These are phyloP conservation scores for Coccyzus lansbergi DNA, from an alignment of 2,797 vertebrate species.

Conservation along the genomic window DNA sequence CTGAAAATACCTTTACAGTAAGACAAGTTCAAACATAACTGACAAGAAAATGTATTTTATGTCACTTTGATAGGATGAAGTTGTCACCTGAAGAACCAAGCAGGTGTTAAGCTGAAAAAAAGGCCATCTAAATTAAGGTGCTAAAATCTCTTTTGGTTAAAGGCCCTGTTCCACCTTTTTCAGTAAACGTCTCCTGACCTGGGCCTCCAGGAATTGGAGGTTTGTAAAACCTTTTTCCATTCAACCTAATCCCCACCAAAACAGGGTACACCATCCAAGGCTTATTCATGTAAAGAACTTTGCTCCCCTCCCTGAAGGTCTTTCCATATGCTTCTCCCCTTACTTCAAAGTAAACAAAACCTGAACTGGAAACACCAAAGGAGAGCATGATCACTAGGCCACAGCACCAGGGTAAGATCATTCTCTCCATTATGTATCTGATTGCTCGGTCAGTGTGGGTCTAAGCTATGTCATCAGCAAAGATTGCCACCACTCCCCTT, in stretches of 20 bases:
- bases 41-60: constrained; percentile 49
- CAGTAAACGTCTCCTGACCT: neutral
- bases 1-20: constrained; percentile 26
- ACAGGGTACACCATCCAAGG: no score
- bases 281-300: neutral
- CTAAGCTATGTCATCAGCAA: neutral
- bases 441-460: rapidly evolving
- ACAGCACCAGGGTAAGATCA: neutral
- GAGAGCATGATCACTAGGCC: rapidly evolving
- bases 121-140: neutral
- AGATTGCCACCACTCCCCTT: neutral
- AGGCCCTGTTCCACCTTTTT: neutral
- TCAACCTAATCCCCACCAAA: neutral
- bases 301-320: rapidly evolving
- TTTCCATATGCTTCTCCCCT: rapidly evolving
- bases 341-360: neutral
- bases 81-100: constrained; percentile 31
- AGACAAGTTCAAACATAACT: constrained; percentile 54
- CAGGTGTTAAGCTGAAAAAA: constrained; percentile 11
- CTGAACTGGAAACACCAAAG: neutral
- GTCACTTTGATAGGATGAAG: constrained; percentile 50
- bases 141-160: neutral
- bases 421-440: rapidly evolving
- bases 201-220: neutral
- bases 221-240: neutral